phyloP scores from a whole-genome alignment of 37 sponge, comb jelly and placozoan species.

The Ephydatia muelleri region DNA sequence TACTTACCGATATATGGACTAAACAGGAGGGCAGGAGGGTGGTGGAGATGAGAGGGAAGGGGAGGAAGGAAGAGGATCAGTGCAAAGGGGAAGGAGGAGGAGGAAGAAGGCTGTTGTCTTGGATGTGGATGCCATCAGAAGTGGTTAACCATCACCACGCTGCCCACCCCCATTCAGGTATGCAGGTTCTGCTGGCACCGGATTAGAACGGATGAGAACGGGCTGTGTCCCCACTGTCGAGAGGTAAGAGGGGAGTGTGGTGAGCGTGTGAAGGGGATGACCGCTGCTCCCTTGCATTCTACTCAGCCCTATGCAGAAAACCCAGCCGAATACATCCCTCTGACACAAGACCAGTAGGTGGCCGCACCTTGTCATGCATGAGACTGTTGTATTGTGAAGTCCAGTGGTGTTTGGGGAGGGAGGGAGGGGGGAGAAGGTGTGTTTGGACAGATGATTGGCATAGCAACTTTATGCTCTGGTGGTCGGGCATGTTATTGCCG shows the following conservation, averaged over 20 bases:
- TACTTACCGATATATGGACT: not conserved
- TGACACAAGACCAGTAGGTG: conserved; percentile 81
- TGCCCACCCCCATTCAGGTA: no score
- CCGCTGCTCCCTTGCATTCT: not conserved
- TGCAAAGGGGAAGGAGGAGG: not conserved
- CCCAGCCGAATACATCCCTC: conserved; percentile 91
- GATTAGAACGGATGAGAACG: conserved; percentile 93
- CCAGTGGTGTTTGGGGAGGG: no score
- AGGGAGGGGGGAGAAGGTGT: no score
- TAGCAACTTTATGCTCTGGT: no score
- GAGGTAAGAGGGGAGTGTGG: conserved; percentile 53
- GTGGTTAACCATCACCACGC: no score
- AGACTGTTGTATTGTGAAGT: no score
- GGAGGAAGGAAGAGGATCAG: no score
- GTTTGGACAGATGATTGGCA: no score
- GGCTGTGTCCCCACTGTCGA: conserved; percentile 93
- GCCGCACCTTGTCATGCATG: not conserved
- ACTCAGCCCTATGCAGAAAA: conserved; percentile 68
- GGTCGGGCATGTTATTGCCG: no score
- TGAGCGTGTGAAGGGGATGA: not conserved
- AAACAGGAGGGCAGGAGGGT: no score
- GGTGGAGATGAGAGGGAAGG: no score
- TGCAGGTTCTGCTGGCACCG: conserved; percentile 98
- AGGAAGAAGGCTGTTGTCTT: not conserved
- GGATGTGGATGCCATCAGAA: no score